Conservation (phyloP, 2,797 vertebrate genomes). For the Scleropages formosus region DNA sequence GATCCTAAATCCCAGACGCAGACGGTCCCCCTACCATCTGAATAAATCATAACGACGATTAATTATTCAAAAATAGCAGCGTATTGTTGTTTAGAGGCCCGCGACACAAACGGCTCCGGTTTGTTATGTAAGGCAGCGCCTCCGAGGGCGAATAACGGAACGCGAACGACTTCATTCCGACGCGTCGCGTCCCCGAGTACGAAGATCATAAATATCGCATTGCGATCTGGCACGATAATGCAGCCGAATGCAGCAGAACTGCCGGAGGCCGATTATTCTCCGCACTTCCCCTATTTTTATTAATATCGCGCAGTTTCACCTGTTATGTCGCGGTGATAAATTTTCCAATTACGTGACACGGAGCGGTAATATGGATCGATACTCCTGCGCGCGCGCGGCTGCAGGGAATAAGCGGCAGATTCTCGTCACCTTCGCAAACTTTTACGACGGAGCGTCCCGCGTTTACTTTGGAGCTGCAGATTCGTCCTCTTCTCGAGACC, state of each 20-base stretch:
- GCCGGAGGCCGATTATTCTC: neutral
- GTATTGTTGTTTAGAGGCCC: slow-evolving; percentile 18
- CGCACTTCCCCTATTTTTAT: neutral
- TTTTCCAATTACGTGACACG: slow-evolving; percentile 4
- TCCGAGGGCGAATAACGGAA: slow-evolving; percentile 1
- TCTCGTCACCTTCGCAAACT: no score
- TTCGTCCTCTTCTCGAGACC: no score
- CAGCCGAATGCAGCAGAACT: slow-evolving; percentile 3
- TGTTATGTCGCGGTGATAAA: neutral
- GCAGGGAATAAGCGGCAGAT: neutral
- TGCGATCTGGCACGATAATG: neutral
- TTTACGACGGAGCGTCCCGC: no score
- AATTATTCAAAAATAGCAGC: slow-evolving; percentile 15
- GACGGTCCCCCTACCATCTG: slow-evolving; percentile 9
- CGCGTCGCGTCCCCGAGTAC: neutral
- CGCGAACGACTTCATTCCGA: slow-evolving; percentile 10
- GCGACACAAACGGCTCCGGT: neutral
- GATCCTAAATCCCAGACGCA: neutral
- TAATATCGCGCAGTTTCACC: slow-evolving; percentile 6
- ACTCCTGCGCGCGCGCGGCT: neutral
- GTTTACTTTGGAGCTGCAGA: no score
- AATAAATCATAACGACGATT: slow-evolving; percentile 15
- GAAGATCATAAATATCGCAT: slow-evolving; percentile 19
- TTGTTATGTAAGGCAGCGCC: slow-evolving; percentile 13
- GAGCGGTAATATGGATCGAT: neutral